Evolutionary conservation across 2,888 invertebrate genomes (phyloP), one percentile per base, ranked within the genome.

Genomic region (Caenorhabditis auriculariae): DNA sequence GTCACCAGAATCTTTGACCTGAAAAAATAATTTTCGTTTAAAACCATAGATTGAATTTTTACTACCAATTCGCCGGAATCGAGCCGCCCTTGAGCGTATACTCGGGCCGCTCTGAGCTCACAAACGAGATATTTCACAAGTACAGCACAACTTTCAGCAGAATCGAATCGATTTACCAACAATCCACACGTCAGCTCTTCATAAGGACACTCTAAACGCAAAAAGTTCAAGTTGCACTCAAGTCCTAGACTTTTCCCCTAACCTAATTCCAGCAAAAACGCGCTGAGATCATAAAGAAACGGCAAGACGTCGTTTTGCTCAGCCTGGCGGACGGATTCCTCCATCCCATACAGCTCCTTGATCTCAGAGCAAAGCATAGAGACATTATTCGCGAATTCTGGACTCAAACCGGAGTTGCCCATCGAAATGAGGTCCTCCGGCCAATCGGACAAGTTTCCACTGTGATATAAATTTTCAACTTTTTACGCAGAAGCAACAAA

Each of bases 241-340:
- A n/a, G n/a, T n/a, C n/a, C n/a, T n/a, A n/a, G n/a, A n/a, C n/a
- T n/a, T n/a, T n/a, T n/a, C n/a, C n/a, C 29, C 46, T 29, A 26
- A 66, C 71, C 69, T 35, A 73, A 35, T 39, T 73, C 69, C 4
- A 66, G 51, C 9, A 73, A 54, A 50, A 70, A 69, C 15, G 70
- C 66, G 48, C 69, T 69, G 26, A 72, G 59, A 53, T 72, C 69
- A 45, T 62, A 69, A 19, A 68, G 61, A 56, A 72, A 69, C 21
- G 67, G 59, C 9, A 49, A 38, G 7, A 67, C 28, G 38, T 65
- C 61, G 15, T 60, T 49, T 3, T 58, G 51, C n/a, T 49, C 41
- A 9, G 51, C 47, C 44, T 56, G 46, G 12, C 51, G 27, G 2
- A 69, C 64, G 19, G 17, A 41, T 28, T 69, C 69, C 19, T 62